Percentiles rank a stretch among this genome's conserved stretches.
Evolutionary conservation across 2,797 vertebrate genomes (phyloP).

Genomic region (Taeniopygia guttata): DNA sequence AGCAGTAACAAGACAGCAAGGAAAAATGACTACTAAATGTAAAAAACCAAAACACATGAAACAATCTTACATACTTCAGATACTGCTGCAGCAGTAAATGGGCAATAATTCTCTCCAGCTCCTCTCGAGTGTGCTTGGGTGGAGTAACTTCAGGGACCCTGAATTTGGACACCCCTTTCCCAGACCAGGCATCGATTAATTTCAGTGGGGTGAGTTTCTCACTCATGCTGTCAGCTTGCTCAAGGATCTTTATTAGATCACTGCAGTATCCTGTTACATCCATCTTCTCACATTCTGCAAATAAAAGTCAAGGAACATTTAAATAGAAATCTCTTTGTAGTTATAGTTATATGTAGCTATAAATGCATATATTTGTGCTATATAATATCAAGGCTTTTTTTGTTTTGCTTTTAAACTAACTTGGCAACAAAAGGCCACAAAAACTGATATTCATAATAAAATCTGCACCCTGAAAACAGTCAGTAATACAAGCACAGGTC

Average conservation of each 20-base stretch:
- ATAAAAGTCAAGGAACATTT: not conserved
- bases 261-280: constrained; percentile 82
- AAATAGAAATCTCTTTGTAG: not conserved
- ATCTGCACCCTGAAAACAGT: not conserved
- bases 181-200: constrained; percentile 89
- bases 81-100: constrained; percentile 86
- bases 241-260: constrained; percentile 87
- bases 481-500: not conserved
- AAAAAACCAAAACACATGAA: not conserved
- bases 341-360: not conserved
- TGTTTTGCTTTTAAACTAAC: not conserved
- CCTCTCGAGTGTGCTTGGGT: constrained; percentile 74
- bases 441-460: not conserved
- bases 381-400: not conserved
- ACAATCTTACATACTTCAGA: constrained; percentile 78
- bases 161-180: constrained; percentile 85
- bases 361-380: not conserved
- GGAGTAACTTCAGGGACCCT: constrained; percentile 81
- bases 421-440: not conserved
- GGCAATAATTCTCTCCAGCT: constrained; percentile 85
- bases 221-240: constrained; percentile 80
- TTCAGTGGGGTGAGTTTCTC: constrained; percentile 95
- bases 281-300: constrained; percentile 72
- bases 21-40: not conserved
- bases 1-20: not conserved